These are phyloP conservation scores for Syrphus vitripennis DNA, from an alignment of 2,888 invertebrate genomes.

Conservation along the genomic window DNA sequence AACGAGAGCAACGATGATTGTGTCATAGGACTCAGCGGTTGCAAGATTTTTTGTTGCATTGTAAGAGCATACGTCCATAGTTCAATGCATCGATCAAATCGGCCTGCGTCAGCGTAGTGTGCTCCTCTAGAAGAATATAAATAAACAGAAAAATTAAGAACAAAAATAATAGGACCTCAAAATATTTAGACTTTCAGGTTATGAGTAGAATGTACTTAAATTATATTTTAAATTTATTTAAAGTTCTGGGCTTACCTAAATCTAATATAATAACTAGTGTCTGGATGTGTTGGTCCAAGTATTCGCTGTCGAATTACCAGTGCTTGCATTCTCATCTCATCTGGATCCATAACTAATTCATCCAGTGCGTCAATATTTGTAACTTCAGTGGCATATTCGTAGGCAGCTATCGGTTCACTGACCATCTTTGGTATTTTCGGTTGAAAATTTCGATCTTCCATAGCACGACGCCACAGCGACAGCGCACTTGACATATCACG, in stretches of 20 bases:
- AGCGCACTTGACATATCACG: conserved; percentile 96
- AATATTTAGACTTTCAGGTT: neutral
- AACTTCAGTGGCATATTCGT: conserved; percentile 93
- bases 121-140: conserved; percentile 85
- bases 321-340: conserved; percentile 98
- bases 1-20: conserved; percentile 97
- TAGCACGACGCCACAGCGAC: conserved; percentile 94
- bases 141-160: conserved; percentile 68
- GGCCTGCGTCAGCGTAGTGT: conserved; percentile 96
- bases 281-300: conserved; percentile 95
- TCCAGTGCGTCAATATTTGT: conserved; percentile 89
- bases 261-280: conserved; percentile 97
- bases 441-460: conserved; percentile 89
- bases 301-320: conserved; percentile 95
- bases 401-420: conserved; percentile 90
- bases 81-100: conserved; percentile 94
- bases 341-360: conserved; percentile 94
- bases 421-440: conserved; percentile 89
- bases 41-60: conserved; percentile 96
- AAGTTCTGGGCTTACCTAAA: conserved; percentile 82
- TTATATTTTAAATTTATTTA: no score
- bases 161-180: neutral
- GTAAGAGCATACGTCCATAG: conserved; percentile 98
- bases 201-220: neutral
- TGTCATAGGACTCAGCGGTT: conserved; percentile 96